Base-by-base conservation (phyloP, 2,113 vertebrate species). In the Podilymbus podiceps region DNA sequence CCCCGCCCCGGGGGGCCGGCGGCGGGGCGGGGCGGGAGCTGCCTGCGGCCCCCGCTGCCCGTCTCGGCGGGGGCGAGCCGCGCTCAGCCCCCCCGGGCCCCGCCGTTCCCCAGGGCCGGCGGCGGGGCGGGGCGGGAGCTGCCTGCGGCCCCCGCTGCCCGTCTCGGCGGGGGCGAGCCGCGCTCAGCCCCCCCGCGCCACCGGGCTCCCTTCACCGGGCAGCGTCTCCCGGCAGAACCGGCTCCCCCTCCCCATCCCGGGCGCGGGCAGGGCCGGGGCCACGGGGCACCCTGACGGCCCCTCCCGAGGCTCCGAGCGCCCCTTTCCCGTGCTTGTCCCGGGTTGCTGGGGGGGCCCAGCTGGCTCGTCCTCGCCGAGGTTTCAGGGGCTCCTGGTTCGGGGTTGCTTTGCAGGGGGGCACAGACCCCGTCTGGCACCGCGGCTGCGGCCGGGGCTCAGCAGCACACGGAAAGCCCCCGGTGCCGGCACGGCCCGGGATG, bases 351-450 rank as follows among this genome's bases (percentile, higher is more conserved):
- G 11, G 25, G 18, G 23, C 28, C 2, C 1, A 56, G 31, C 17
- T 46, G 74, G 13, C 25, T 46, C 12, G 2, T 18, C 25, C 5
- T 5, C 11, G 0, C 7, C 1, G 4, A 22, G 23, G 3, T n/a
- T 72, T 64, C 30, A 0, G 49, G 44, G 40, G 15, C 2, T 15
- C 21, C 30, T 7, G 33, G 8, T n/a, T 76, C 16, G 4, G 25
- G n/a, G n/a, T n/a, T n/a, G n/a, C n/a, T 56, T 28, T 12, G 15
- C 5, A 0, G 7, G 8, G 75, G 19, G 17, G 12, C 33, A 25
- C 25, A 5, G 47, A 3, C 62, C 33, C 18, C 4, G 3, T 25
- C 11, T 20, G 52, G 8, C 24, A 1, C 7, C 9, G 73, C 12
- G 5, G 40, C 52, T 62, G n/a, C 28, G 42, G 42, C 42, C 0